Conservation (phyloP, 2,113 vertebrate genomes). For the Cercopithecus mona region DNA sequence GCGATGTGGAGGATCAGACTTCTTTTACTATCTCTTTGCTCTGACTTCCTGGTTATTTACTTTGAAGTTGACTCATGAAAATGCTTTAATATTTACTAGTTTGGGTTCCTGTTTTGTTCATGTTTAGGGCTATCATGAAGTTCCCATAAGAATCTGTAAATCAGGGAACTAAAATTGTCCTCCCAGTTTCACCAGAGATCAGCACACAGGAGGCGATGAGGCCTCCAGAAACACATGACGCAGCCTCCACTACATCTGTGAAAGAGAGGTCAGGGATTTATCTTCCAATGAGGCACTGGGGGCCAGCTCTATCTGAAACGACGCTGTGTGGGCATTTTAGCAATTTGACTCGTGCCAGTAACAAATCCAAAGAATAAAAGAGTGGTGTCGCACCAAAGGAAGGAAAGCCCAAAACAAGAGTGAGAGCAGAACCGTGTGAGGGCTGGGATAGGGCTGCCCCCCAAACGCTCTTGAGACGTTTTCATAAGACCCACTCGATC, state of each 20-base stretch:
- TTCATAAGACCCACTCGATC: background rate
- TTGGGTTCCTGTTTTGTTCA: slow-evolving; percentile 1
- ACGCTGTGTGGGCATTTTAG: background rate
- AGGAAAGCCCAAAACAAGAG: background rate
- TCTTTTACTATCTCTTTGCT: background rate
- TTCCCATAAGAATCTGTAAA: slow-evolving; percentile 1
- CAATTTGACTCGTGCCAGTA: background rate
- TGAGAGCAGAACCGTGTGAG: too few relatives aligned
- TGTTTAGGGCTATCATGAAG: background rate
- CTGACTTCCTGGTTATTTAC: background rate
- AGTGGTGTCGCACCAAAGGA: background rate
- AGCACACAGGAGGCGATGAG: background rate
- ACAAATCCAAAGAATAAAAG: background rate
- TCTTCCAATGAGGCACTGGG: background rate
- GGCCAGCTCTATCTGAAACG: background rate
- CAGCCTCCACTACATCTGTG: background rate
- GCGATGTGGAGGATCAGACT: background rate
- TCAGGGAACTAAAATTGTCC: background rate
- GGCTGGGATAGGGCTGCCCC: background rate
- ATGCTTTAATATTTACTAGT: slow-evolving; percentile 47
- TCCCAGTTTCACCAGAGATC: background rate
- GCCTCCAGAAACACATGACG: too few relatives aligned
- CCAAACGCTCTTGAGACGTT: background rate
- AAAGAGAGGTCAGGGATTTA: background rate
- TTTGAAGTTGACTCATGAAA: slow-evolving; percentile 41